Base-by-base conservation (phyloP, 2,797 vertebrate species). In the Sebastolobus alascanus region DNA sequence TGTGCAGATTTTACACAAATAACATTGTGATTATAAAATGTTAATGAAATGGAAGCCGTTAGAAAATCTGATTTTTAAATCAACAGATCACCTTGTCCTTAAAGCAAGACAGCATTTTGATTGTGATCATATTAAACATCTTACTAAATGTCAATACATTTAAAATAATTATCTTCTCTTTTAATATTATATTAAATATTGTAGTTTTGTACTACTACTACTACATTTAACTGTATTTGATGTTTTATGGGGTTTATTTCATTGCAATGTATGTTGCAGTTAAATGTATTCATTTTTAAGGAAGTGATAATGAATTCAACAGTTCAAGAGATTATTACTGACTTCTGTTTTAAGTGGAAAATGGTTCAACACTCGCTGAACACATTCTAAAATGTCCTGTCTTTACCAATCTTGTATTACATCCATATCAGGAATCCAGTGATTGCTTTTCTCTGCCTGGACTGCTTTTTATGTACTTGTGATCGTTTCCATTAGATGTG, bases 401-500 rank as follows among this genome's bases (percentile, higher is more conserved):
- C 72, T 31, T 60, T 54, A 66, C 56, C 68, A 77, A 70, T 84
- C 76, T 27, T 68, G 31, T 68, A 75, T 75, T 14, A 73, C 78
- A 84, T 77, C 71, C 74, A 66, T 65, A 75, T 70, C 50, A 78
- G 27, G 60, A 78, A 73, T 75, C 35, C 25, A 35, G n/a, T 80
- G 70, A 81, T 85, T 83, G 74, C 71, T 74, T 64, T 75, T 65
- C 61, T 25, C 59, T 78, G 40, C 52, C 61, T 46, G 58, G 59
- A 43, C 67, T 78, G 75, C 73, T 77, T 85, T 84, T 81, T 65
- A 79, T 85, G 76, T 73, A 52, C 72, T 86, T 83, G 31, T 77
- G 68, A 58, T 89, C 67, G 77, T 74, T 87, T 88, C 68, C 65
- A 83, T 85, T 88, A 74, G 67, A 84, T 70, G 75, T 79, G 73